Evolutionary conservation across 2,113 vertebrate species (phyloP), one percentile per base, ranked within the genome.

Genomic region (Columba livia): DNA sequence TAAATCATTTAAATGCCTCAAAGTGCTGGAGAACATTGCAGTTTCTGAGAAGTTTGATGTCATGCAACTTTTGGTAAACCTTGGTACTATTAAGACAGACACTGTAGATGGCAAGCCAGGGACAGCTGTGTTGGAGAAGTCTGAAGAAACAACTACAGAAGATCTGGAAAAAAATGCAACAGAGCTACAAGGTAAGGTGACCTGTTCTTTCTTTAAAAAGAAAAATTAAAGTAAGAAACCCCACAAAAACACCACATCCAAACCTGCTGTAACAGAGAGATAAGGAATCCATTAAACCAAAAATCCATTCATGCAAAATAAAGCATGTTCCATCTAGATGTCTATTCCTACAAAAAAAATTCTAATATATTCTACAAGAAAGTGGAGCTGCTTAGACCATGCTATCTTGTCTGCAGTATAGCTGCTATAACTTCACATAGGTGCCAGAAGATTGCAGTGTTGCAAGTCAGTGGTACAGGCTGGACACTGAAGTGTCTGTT

Each of bases 1-100:
- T 42, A 99, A 99, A 92, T 99, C 99, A 7, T 99, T 98, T 95
- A 99, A 99, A 88, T 99, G 99, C 91, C 98, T 99, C 42, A 99
- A 99, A 98, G 99, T 99, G 50, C 98, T 99, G 85, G 98, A 99
- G 97, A 98, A 99, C 95, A 97, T 99, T 95, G 98, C 98, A 80
- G 97, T 97, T 79, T 98, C 94, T 18, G 98, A 98, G 65, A 98
- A 97, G 24, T 97, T 99, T 32, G 99, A 99, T 93, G 97, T 98
- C 66, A 98, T 99, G 98, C 98, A 98, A 44, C 97, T 99, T 36
- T 97, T 99, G 73, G 98, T 96, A 42, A 98, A 98, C 86, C 97
- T 99, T 10, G 98, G 99, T 86, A 98, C 98, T 90, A 98, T 99
- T 93, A 99, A 98, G 97, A 98, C 98, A 9, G 99, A 99, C 24